Evolutionary conservation across 2,888 invertebrate genomes (phyloP).

Genomic region (Oscheius myriophilus): DNA sequence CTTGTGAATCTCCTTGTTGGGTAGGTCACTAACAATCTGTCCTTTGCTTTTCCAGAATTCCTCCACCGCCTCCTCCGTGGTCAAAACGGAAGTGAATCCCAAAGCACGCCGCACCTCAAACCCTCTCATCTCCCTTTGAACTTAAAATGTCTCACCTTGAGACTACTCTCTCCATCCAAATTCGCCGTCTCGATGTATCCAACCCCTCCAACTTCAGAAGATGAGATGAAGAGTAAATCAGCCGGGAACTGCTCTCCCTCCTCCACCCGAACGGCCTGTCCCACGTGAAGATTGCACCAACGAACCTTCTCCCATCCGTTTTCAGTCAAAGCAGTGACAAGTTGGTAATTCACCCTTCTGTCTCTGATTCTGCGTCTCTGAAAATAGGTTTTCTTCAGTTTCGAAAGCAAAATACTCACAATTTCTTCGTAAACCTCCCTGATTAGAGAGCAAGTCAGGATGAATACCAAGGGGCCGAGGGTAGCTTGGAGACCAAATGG

Average conservation of each 20-base stretch:
- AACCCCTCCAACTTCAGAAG: conserved; percentile 84
- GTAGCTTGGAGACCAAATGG: conserved; percentile 97
- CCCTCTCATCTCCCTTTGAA: background rate
- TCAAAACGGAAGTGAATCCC: conserved; percentile 1
- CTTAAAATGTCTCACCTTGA: conserved; percentile 81
- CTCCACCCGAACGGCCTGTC: conserved; percentile 89
- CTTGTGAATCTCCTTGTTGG: conserved; percentile 93
- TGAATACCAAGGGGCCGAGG: conserved; percentile 92
- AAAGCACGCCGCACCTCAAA: conserved; percentile 4
- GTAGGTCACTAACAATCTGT: conserved; percentile 90
- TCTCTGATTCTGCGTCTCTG: conserved; percentile 97
- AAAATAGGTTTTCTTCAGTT: conserved; percentile 74
- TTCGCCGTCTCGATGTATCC: conserved; percentile 98
- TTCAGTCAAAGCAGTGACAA: conserved; percentile 83
- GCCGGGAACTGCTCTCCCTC: conserved; percentile 95
- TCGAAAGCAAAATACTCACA: conserved; percentile 74
- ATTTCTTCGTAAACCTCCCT: conserved; percentile 97
- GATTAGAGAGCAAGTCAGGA: conserved; percentile 91
- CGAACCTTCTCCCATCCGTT: conserved; percentile 83
- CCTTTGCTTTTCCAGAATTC: conserved; percentile 81
- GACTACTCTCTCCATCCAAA: conserved; percentile 96
- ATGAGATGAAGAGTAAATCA: conserved; percentile 83
- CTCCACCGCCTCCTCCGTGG: conserved; percentile 71
- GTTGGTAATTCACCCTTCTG: conserved; percentile 88
- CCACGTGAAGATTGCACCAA: conserved; percentile 80